Percentiles rank a stretch among this genome's conserved stretches.
These are phyloP conservation scores for Muscicapa striata DNA, from an alignment of 2,797 vertebrate species.

Conservation along the genomic window DNA sequence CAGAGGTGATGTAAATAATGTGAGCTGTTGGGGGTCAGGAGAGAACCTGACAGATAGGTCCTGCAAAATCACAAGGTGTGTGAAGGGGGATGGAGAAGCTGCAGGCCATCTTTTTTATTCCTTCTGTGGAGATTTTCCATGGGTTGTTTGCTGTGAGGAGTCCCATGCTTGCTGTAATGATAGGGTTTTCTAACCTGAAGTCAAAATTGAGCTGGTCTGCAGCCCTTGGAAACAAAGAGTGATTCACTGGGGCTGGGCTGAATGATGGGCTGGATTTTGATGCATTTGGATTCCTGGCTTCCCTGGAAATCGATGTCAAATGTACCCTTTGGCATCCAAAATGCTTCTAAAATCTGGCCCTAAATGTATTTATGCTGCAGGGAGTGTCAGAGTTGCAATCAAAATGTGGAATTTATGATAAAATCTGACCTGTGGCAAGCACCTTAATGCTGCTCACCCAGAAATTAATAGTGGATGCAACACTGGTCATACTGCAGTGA, in stretches of 20 bases:
- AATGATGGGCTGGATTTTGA: neutral
- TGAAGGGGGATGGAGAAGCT: neutral
- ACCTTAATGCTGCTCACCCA: neutral
- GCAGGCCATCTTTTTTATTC: neutral
- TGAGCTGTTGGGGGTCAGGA: neutral
- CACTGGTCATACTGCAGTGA: neutral
- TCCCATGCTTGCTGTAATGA: accelerated
- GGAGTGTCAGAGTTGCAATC: neutral
- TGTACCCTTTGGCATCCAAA: conserved; percentile 1
- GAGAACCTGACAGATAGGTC: neutral
- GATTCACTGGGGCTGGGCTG: neutral
- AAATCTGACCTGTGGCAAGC: neutral
- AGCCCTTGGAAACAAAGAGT: neutral
- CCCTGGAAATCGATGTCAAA: neutral
- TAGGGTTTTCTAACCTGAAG: neutral
- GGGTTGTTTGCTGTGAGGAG: neutral
- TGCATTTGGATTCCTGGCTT: neutral
- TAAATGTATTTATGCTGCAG: conserved; percentile 23
- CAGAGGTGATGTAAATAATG: neutral
- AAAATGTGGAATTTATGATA: neutral
- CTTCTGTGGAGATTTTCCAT: neutral
- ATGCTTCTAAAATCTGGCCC: neutral
- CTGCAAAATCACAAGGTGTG: neutral
- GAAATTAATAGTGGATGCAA: neutral
- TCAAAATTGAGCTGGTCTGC: neutral